These are phyloP conservation scores for Dryobotodes eremita DNA, from an alignment of 2,888 invertebrate genomes.

Conservation along the genomic window DNA sequence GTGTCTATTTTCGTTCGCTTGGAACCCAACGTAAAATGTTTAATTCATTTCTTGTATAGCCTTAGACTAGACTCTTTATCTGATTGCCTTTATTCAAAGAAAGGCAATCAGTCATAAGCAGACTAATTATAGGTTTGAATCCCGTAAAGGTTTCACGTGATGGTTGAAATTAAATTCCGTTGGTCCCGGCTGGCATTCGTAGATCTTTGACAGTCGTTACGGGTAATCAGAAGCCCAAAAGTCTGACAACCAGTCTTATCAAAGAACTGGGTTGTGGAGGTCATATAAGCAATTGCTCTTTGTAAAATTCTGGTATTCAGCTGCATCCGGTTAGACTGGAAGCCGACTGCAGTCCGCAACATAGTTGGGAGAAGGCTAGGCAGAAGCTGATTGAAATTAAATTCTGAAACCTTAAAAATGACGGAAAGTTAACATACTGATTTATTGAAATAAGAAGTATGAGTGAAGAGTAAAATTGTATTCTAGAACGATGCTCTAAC, in stretches of 20 bases:
- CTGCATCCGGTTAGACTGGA: neutral
- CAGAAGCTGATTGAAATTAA: neutral
- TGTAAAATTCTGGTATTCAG: neutral
- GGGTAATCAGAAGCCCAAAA: neutral
- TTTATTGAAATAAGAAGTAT: neutral
- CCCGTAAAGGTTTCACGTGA: neutral
- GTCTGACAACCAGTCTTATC: neutral
- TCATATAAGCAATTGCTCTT: neutral
- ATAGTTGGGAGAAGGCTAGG: neutral
- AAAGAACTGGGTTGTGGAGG: neutral
- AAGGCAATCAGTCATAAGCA: neutral
- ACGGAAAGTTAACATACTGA: neutral
- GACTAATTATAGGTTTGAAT: neutral
- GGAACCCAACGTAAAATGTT: neutral
- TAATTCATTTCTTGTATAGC: neutral
- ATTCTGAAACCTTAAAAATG: neutral
- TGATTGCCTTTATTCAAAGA: neutral
- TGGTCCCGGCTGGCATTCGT: neutral
- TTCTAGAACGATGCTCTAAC: neutral
- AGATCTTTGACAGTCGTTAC: neutral
- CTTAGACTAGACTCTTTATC: neutral
- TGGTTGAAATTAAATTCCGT: neutral
- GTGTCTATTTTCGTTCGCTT: conserved; percentile 1
- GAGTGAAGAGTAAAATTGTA: neutral
- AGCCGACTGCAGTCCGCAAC: neutral